Conservation (phyloP, 2,113 vertebrate genomes). For the Salvator merianae region DNA sequence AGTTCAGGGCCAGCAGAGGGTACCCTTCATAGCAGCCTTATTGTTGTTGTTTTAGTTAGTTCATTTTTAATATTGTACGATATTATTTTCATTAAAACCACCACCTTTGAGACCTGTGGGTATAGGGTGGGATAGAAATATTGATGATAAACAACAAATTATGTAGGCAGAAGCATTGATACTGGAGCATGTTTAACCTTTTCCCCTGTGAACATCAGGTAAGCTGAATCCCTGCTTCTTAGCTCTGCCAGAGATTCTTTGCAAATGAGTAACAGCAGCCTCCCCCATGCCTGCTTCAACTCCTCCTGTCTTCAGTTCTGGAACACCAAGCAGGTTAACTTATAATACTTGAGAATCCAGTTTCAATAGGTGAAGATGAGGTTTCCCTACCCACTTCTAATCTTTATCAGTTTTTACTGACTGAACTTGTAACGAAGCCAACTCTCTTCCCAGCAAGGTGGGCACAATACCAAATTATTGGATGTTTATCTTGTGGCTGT, state of each 20-base stretch:
- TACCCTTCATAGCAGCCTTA: too few relatives aligned
- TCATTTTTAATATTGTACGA: too few relatives aligned
- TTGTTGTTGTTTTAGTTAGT: too few relatives aligned
- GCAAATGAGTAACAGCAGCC: not conserved
- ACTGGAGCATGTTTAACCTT: not conserved
- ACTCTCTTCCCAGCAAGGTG: not conserved
- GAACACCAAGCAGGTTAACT: not conserved
- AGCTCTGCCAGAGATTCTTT: fast-evolving
- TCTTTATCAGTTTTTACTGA: not conserved
- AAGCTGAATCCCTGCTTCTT: not conserved
- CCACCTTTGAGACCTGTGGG: too few relatives aligned
- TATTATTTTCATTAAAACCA: too few relatives aligned
- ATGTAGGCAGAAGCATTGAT: too few relatives aligned
- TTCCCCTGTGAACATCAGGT: not conserved
- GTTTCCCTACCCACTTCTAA: constrained; percentile 56
- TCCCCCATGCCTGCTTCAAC: not conserved
- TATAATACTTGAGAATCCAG: constrained; percentile 61
- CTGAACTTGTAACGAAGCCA: not conserved
- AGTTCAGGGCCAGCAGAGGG: not conserved
- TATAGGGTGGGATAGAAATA: too few relatives aligned
- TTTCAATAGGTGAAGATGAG: constrained; percentile 62
- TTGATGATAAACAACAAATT: too few relatives aligned
- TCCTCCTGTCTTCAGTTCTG: constrained; percentile 12
- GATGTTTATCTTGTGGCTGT: fast-evolving
- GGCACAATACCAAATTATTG: not conserved